A percentile compares a stretch with the other conserved stretches of the same genome.
Evolutionary conservation across 1,140 invertebrate genomes (phyloP).

Genomic region (Ceratitis capitata): DNA sequence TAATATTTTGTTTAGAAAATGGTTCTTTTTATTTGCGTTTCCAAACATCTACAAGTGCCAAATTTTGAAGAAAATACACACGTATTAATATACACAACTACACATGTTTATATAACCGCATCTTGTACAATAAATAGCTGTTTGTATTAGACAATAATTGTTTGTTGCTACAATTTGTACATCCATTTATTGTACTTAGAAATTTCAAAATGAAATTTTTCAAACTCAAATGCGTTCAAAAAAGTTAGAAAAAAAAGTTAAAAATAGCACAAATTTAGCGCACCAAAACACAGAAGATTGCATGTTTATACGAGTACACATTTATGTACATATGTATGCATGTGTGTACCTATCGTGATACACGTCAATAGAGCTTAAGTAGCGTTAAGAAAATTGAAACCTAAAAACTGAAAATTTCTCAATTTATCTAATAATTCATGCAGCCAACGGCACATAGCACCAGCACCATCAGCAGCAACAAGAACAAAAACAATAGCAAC

Average conservation of each 20-base stretch:
- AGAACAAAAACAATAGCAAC: not conserved
- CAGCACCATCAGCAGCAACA: no score
- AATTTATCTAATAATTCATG: constrained; percentile 29
- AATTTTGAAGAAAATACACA: not conserved
- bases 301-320: not conserved
- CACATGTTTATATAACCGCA: not conserved
- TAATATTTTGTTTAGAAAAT: constrained; percentile 37
- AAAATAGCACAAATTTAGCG: constrained; percentile 22
- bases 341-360: not conserved
- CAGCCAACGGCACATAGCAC: not conserved
- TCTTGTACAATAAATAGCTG: not conserved
- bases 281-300: not conserved
- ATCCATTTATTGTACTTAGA: constrained; percentile 19
- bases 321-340: not conserved
- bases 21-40: no score
- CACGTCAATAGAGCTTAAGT: constrained; percentile 30
- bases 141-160: not conserved
- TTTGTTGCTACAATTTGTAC: not conserved
- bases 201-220: constrained; percentile 10
- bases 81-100: not conserved
- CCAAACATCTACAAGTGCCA: not conserved
- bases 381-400: constrained; percentile 36
- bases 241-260: no score
- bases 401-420: constrained; percentile 34
- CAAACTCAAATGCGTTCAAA: constrained; percentile 15